Conservation (phyloP, 1,140 invertebrate species). For the Oedothorax gibbosus region DNA sequence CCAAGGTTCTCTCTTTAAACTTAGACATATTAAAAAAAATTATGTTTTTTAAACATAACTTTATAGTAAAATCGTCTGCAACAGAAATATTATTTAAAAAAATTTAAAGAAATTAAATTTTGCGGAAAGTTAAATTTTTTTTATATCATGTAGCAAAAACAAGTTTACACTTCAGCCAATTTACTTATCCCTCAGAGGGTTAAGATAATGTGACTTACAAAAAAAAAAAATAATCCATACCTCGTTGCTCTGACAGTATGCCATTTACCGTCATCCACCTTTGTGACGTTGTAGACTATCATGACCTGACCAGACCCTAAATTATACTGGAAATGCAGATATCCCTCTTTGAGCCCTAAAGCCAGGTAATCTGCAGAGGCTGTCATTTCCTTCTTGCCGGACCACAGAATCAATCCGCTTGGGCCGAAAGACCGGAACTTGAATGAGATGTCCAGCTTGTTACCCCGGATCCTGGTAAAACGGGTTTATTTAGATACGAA, state of each 20-base stretch:
- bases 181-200: neutral
- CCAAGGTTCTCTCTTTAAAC: no score
- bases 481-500: neutral
- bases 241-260: constrained; percentile 88
- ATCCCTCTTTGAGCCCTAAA: constrained; percentile 84
- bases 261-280: constrained; percentile 91
- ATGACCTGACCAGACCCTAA: constrained; percentile 71
- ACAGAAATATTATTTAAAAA: no score
- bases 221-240: constrained; percentile 70
- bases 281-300: constrained; percentile 86
- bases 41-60: no score
- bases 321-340: constrained; percentile 75
- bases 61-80: no score
- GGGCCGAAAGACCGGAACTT: constrained; percentile 76
- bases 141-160: no score
- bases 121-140: no score
- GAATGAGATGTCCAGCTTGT: constrained; percentile 85
- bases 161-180: no score
- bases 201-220: neutral
- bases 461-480: constrained; percentile 78
- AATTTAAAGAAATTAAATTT: no score
- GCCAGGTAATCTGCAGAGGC: constrained; percentile 80
- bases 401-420: constrained; percentile 90
- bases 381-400: constrained; percentile 77
- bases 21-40: no score